phyloP scores from a whole-genome alignment of 1,140 invertebrate species.

The Druon quercuslanigerum region DNA sequence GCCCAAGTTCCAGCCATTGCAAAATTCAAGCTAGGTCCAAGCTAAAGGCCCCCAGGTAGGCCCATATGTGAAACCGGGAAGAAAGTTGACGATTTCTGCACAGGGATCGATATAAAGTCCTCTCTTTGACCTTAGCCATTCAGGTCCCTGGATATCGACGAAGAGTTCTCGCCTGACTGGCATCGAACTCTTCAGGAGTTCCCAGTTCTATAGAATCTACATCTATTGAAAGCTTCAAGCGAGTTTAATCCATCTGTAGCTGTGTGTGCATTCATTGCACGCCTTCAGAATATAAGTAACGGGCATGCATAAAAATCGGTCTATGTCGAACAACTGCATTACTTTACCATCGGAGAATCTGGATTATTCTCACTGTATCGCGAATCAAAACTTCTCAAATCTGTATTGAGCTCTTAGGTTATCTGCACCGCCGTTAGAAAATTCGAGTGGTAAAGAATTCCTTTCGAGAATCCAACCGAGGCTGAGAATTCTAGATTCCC shows the following conservation, averaged over 20 bases:
- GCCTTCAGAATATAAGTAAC: slow-evolving; percentile 43
- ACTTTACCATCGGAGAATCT: not conserved
- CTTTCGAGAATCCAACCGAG: too few species aligned
- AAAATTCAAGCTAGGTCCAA: too few species aligned
- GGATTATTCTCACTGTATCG: not conserved
- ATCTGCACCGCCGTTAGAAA: not conserved
- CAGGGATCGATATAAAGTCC: not conserved
- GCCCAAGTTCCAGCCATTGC: too few species aligned
- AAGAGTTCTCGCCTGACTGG: slow-evolving; percentile 34
- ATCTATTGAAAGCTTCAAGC: slow-evolving; percentile 30
- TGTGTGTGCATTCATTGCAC: slow-evolving; percentile 34
- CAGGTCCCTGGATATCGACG: not conserved
- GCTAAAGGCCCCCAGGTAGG: too few species aligned
- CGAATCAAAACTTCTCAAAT: not conserved
- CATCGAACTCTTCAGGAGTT: slow-evolving; percentile 45
- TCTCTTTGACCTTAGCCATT: not conserved
- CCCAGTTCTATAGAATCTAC: slow-evolving; percentile 31
- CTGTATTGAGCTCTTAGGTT: not conserved
- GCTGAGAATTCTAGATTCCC: too few species aligned
- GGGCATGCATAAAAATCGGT: slow-evolving; percentile 55
- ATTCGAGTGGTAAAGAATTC: too few species aligned
- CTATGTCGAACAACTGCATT: slow-evolving; percentile 37
- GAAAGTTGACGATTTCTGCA: too few species aligned
- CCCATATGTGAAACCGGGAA: too few species aligned
- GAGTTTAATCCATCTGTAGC: slow-evolving; percentile 35